phyloP scores from a whole-genome alignment of 2,888 invertebrate genomes.

The Suillia variegata region DNA sequence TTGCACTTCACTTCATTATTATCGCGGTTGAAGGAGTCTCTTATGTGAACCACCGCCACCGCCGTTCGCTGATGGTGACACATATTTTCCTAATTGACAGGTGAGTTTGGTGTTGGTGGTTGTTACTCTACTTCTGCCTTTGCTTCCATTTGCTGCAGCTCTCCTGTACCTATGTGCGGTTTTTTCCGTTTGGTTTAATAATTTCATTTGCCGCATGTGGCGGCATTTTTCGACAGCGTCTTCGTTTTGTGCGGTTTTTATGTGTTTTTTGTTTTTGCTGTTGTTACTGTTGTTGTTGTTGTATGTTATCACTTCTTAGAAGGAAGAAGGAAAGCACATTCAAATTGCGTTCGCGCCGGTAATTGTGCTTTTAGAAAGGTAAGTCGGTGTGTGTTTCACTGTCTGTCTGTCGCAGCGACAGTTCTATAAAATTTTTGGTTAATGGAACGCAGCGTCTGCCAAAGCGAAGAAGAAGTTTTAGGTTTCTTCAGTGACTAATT shows the following conservation, averaged over 20 bases:
- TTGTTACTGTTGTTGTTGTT: no score
- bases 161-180: no score
- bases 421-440: no score
- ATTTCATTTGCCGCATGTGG: neutral
- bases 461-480: no score
- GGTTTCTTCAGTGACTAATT: no score
- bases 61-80: neutral
- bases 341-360: neutral
- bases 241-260: neutral
- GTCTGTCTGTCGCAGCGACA: no score
- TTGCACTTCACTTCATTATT: slow-evolving; percentile 2
- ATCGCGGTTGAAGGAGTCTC: neutral
- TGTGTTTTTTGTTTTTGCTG: no score
- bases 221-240: neutral
- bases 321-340: neutral
- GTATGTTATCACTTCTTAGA: neutral
- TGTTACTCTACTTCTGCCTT: neutral
- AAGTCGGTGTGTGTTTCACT: no score
- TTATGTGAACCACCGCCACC: neutral
- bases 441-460: no score
- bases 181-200: neutral
- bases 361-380: slow-evolving; percentile 1
- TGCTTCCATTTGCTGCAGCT: no score
- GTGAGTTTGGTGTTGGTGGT: neutral
- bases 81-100: slow-evolving; percentile 3